Conservation (phyloP, 2,113 vertebrate species). For the Vanacampus margaritifer region DNA sequence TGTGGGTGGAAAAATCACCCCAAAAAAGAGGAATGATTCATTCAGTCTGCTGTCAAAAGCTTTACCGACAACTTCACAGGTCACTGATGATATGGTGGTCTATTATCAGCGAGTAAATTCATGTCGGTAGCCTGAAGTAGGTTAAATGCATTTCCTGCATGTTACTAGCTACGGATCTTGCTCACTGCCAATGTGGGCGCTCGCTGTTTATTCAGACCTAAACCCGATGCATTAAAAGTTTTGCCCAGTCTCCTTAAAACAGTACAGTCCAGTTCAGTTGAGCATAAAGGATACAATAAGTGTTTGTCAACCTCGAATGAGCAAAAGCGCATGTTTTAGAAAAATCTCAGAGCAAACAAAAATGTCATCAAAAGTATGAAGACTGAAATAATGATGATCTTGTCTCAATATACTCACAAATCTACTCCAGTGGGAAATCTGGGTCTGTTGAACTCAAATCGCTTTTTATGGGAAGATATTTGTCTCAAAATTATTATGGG, state of each 20-base stretch:
- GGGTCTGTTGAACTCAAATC: no score
- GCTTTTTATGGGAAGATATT: no score
- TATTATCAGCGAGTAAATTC: constrained; percentile 9
- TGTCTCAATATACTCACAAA: background rate
- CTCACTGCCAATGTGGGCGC: constrained; percentile 7
- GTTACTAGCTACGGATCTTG: constrained; percentile 25
- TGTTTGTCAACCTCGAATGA: background rate
- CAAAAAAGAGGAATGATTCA: background rate
- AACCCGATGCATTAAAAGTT: constrained; percentile 40
- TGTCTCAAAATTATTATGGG: no score
- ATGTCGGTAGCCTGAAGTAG: constrained; percentile 26
- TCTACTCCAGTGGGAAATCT: background rate
- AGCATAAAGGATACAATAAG: background rate
- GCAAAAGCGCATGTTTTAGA: background rate
- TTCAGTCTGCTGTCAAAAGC: background rate
- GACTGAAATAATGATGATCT: background rate
- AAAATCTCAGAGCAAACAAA: background rate
- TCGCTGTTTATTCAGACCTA: constrained; percentile 34
- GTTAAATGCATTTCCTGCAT: constrained; percentile 49
- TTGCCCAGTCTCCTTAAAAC: background rate
- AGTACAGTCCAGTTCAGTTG: background rate
- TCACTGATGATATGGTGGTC: constrained; percentile 46
- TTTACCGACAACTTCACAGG: constrained; percentile 35
- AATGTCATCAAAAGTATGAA: background rate
- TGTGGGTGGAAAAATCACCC: no score